Conservation (phyloP, 2,888 invertebrate genomes). For the Agrilus cyanescens region DNA sequence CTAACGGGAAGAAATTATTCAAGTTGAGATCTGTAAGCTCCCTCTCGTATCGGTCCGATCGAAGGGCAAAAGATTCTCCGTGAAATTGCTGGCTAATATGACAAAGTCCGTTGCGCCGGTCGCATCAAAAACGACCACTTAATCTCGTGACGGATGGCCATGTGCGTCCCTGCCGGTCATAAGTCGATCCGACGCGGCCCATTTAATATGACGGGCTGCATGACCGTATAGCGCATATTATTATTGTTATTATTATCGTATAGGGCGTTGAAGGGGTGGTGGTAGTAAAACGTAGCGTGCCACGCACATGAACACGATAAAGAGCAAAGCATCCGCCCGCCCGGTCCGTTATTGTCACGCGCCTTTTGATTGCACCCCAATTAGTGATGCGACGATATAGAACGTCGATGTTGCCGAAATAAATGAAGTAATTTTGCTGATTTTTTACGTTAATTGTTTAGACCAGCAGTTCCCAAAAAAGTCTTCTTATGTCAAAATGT, state of each 20-base stretch:
- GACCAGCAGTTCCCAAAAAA: no score
- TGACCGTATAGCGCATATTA: constrained; percentile 29
- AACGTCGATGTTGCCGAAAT: no score
- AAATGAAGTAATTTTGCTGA: no score
- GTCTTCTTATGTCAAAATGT: no score
- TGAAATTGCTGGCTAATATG: constrained; percentile 30
- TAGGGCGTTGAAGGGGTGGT: constrained; percentile 14
- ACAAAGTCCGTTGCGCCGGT: constrained; percentile 24
- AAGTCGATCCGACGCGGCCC: constrained; percentile 36
- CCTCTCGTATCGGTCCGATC: no score
- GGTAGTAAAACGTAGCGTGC: constrained; percentile 7
- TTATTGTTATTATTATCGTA: constrained; percentile 14
- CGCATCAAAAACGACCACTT: constrained; percentile 26
- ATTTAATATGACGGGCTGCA: constrained; percentile 36
- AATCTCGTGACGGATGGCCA: constrained; percentile 33
- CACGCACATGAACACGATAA: constrained; percentile 15
- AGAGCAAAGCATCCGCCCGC: constrained; percentile 13
- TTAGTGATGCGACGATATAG: no score
- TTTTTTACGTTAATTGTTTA: no score
- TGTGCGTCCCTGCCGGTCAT: constrained; percentile 28
- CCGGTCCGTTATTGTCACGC: constrained; percentile 11
- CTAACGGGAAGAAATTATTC: no score
- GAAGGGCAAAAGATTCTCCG: constrained; percentile 21
- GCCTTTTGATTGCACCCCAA: constrained; percentile 1
- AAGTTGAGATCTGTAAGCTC: no score